phyloP scores from a whole-genome alignment of 2,888 invertebrate species.

The Diaphora mendica region DNA sequence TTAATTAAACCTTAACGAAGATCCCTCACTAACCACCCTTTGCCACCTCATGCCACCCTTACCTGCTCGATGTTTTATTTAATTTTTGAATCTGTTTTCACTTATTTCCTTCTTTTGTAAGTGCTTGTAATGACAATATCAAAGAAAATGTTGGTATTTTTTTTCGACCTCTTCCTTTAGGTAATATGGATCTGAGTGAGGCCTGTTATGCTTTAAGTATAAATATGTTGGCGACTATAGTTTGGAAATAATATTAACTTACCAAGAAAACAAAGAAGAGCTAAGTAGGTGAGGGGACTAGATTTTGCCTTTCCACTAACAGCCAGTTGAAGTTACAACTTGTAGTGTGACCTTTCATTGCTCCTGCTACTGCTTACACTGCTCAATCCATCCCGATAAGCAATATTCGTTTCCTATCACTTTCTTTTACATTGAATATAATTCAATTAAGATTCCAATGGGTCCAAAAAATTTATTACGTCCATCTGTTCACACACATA shows the following conservation, averaged over 20 bases:
- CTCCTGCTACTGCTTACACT: not conserved
- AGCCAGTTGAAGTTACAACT: no score
- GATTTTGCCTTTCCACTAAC: not conserved
- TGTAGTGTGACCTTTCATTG: no score
- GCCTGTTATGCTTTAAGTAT: not conserved
- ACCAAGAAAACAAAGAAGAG: no score
- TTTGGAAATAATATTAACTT: not conserved
- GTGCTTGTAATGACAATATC: conserved; percentile 29
- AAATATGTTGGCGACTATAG: not conserved
- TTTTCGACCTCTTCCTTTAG: not conserved
- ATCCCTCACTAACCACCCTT: conserved; percentile 60
- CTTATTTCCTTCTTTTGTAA: conserved; percentile 41
- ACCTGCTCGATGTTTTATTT: conserved; percentile 79
- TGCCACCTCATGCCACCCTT: conserved; percentile 55
- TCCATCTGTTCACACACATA: not conserved
- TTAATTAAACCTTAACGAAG: conserved; percentile 87
- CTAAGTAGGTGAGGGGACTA: not conserved
- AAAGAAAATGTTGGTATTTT: not conserved
- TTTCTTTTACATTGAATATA: not conserved
- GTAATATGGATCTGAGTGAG: not conserved
- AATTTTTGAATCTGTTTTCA: conserved; percentile 73
- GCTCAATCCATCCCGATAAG: not conserved
- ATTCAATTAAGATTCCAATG: no score
- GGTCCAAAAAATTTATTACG: not conserved
- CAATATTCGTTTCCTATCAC: not conserved